Base-by-base conservation (phyloP, 1,140 invertebrate species). In the Papilio polyxenes region DNA sequence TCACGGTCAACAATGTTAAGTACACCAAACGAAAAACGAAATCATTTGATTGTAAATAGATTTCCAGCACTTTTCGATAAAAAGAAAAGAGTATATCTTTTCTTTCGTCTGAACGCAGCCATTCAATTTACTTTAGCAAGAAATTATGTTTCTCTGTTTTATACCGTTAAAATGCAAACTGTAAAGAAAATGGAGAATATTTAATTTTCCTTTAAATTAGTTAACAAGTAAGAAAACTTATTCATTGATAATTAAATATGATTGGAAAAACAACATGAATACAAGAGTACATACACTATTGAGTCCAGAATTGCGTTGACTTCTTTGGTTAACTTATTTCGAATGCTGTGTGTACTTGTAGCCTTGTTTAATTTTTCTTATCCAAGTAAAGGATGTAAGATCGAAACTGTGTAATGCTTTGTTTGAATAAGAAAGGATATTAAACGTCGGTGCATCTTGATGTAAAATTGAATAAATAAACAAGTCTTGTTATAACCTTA, bases 401-500 rank as follows among this genome's bases (percentile, higher is more conserved):
- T 0, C 8, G 7, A 23, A 62, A n/a, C 9, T n/a, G 20, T 8
- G 15, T 59, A 4, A 13, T 31, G 23, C 11, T 65, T 65, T 65
- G 62, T 65, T 65, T 65, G 62, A 23, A 65, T 65, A 13, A 10
- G 23, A 65, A 65, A 65, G 23, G n/a, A 8, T 23, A 62, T 62
- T 23, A 20, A 65, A 65, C 23, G 5, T 23, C 62, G 9, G 10
- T 65, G 62, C 62, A 65, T 65, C 11, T 65, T 31, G 9, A 65
- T 65, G 13, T 65, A 31, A 6, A 13, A 65, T 31, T 65, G 23
- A 65, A 31, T 31, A 65, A 31, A 65, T 62, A 62, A 53, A 17
- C 15, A 53, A 53, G 51, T 62, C 59, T 23, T 59, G n/a, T 13
- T 76, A 76, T 51, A 76, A 53, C 17, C 10, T 37, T 78, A 78